Conservation (phyloP, 2,797 vertebrate genomes). For the Platyrinchus mystaceus region DNA sequence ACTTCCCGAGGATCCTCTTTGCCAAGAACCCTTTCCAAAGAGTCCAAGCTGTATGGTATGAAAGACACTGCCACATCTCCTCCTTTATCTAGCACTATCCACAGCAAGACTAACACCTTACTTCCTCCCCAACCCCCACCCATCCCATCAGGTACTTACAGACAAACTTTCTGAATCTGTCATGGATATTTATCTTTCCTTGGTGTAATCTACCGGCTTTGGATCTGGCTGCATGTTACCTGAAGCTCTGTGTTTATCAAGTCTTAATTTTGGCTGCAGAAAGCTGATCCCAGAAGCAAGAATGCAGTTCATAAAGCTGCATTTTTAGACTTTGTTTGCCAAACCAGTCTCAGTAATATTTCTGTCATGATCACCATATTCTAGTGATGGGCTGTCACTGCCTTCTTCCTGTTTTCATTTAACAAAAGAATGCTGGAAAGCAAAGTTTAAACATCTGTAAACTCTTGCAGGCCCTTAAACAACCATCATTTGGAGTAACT, state of each 20-base stretch:
- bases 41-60: constrained; percentile 99
- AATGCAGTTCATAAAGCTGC: background rate
- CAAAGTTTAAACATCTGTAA: background rate
- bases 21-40: constrained; percentile 96
- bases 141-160: constrained; percentile 90
- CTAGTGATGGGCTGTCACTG: background rate
- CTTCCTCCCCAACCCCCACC: constrained; percentile 96
- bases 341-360: background rate
- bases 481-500: background rate
- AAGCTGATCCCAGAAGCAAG: background rate
- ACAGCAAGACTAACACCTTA: constrained; percentile 94
- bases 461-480: background rate
- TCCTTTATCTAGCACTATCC: constrained; percentile 83
- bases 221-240: background rate
- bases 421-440: background rate
- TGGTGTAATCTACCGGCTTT: constrained; percentile 34
- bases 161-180: constrained; percentile 33
- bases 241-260: background rate
- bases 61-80: constrained; percentile 86
- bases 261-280: background rate
- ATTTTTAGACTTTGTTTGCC: background rate
- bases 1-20: constrained; percentile 94
- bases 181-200: background rate
- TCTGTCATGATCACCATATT: background rate
- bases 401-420: background rate